Conservation (phyloP, 2,113 vertebrate species). For the Cyanoderma ruficeps region DNA sequence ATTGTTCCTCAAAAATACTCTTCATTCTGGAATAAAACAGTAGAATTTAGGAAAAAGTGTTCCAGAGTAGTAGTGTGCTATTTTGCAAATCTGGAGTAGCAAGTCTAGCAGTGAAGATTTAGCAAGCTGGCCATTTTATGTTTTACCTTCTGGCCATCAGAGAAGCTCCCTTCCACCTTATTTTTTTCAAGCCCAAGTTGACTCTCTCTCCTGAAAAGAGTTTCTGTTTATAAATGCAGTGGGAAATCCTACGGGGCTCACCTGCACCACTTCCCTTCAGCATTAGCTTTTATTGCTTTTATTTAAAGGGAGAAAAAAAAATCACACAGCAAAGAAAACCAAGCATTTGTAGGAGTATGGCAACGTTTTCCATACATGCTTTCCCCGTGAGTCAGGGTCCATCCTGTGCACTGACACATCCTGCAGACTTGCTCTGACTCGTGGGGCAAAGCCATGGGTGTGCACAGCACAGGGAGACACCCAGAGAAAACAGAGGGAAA, state of each 20-base stretch:
- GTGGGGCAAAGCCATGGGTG: slow-evolving; percentile 5
- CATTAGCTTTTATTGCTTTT: not conserved
- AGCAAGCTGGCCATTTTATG: not conserved
- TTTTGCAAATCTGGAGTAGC: not conserved
- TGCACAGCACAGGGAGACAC: not conserved
- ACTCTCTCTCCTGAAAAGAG: not conserved
- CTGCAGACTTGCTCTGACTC: slow-evolving; percentile 14
- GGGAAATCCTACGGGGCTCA: not conserved
- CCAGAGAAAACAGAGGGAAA: not conserved
- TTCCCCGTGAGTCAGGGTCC: slow-evolving; percentile 54
- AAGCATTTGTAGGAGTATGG: not conserved
- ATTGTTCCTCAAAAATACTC: not conserved
- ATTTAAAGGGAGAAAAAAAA: not conserved
- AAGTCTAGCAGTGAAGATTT: not conserved
- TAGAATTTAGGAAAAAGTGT: not conserved
- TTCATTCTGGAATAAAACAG: not conserved
- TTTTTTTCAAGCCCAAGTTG: not conserved
- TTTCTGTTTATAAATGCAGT: not conserved
- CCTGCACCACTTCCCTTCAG: slow-evolving; percentile 15
- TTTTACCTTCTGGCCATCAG: not conserved
- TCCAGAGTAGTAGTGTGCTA: not conserved
- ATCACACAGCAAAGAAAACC: not conserved
- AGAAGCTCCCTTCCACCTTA: not conserved
- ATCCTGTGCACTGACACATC: slow-evolving; percentile 2
- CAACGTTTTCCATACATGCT: not conserved